phyloP scores from a whole-genome alignment of 2,113 vertebrate species.

The Puntigrus tetrazona region DNA sequence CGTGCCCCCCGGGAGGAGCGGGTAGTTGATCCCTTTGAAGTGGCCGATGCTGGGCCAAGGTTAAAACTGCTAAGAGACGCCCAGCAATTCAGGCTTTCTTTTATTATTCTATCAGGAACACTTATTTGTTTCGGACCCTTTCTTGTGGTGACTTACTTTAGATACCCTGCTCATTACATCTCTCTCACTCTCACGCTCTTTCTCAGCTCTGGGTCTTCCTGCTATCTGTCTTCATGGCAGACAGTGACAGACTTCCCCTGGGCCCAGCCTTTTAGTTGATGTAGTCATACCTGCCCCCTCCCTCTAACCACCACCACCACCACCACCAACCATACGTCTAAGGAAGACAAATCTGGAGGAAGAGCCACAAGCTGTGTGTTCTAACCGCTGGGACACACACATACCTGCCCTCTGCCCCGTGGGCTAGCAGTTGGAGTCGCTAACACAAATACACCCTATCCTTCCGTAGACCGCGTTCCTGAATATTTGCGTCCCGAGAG shows the following conservation, averaged over 20 bases:
- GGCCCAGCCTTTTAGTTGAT: conserved; percentile 1
- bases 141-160: background rate
- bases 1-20: conserved; percentile 28
- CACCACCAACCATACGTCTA: conserved; percentile 1
- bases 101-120: conserved; percentile 18
- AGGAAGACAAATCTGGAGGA: conserved; percentile 37
- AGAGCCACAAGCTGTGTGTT: conserved; percentile 36
- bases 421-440: conserved; percentile 45
- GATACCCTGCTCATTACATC: conserved; percentile 6
- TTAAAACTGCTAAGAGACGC: conserved; percentile 53
- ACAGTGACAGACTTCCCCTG: conserved; percentile 24
- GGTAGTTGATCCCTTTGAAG: conserved; percentile 48
- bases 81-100: conserved; percentile 19
- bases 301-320: background rate
- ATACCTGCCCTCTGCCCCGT: conserved; percentile 60
- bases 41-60: conserved; percentile 41
- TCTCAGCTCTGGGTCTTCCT: conserved; percentile 16
- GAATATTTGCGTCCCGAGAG: conserved; percentile 43
- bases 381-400: conserved; percentile 37
- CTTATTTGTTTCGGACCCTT: conserved; percentile 16
- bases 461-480: conserved; percentile 50
- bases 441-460: conserved; percentile 60
- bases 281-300: conserved; percentile 29
- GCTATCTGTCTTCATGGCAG: conserved; percentile 26
- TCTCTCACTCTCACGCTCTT: conserved; percentile 20